Evolutionary conservation across 2,888 invertebrate species (phyloP), one percentile per base, ranked within the genome.

Genomic region (Carpatolechia fugitivella): DNA sequence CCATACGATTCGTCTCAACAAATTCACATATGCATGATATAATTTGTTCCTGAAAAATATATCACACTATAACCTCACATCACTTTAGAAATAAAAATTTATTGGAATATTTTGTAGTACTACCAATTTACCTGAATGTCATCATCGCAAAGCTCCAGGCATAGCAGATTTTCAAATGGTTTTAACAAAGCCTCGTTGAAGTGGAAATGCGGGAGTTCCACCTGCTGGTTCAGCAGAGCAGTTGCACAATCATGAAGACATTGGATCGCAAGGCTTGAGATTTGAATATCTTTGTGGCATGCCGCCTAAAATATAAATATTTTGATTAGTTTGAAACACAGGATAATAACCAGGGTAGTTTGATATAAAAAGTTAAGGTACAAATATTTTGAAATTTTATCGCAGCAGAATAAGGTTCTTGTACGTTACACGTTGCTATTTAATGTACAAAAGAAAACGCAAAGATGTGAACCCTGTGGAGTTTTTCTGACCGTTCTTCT

Each of bases 11-110:
- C 0, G 97, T 97, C 82, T 98, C 98, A 0, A 99, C 98, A 69
- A 99, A 97, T 82, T 98, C 98, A 79, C 98, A 98, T 48, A 99
- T 94, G 66, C 97, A 98, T 54, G 97, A 96, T 44, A 99, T 97
- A 68, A 99, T 97, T 88, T 94, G 94, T 78, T 94, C 94, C 95
- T 97, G 86, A 24, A 88, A 89, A 24, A 38, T 24, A 40, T 59
- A 5, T 20, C 11, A 29, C n/a, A 10, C 6, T 18, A 29, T 29
- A 47, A 29, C n/a, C 24, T 46, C 1, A 41, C 1, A 4, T 10
- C 3, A 1, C 16, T 18, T 13, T 4, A 16, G 1, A 16, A 40
- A 16, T 40, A 16, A 13, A 38, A 14, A 1, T 44, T n/a, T n/a
- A n/a, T n/a, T n/a, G n/a, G n/a, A n/a, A n/a, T n/a, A n/a, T n/a